A percentile compares a stretch with the other conserved stretches of the same genome.
These are phyloP conservation scores for Lepidurus arcticus DNA, from an alignment of 1,140 invertebrate genomes.

Conservation along the genomic window DNA sequence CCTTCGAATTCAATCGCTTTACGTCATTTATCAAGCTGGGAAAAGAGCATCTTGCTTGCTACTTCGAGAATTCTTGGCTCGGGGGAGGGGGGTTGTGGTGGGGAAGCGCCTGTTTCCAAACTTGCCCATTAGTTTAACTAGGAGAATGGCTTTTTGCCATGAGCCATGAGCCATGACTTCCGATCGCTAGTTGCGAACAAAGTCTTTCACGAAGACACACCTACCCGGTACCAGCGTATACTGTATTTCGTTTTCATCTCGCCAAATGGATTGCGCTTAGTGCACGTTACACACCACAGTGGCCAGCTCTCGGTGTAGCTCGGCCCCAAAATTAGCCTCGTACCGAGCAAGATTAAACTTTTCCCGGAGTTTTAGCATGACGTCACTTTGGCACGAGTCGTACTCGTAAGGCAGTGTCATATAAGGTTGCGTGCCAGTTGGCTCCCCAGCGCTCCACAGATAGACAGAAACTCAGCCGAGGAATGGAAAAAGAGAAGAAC, in stretches of 20 bases:
- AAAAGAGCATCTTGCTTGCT: slow-evolving; percentile 6
- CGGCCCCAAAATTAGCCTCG: neutral
- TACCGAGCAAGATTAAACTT: neutral
- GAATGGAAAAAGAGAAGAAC: no score
- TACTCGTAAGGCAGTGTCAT: neutral
- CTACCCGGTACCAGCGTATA: neutral
- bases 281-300: neutral
- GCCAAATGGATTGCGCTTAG: neutral
- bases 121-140: slow-evolving; percentile 19
- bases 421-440: neutral
- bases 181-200: neutral
- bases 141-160: slow-evolving; percentile 15
- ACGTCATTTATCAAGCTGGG: slow-evolving; percentile 14
- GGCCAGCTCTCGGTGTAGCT: neutral
- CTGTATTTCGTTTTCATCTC: neutral
- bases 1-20: neutral
- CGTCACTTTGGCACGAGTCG: slow-evolving; percentile 4
- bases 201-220: neutral
- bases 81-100: neutral
- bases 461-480: neutral
- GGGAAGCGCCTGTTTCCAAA: neutral
- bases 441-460: neutral
- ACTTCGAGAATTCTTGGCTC: neutral
- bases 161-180: neutral
- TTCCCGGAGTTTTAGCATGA: neutral